Evolutionary conservation across 92 coral and sea anemone genomes (phyloP), one percentile per base, ranked within the genome.

Genomic region (Actinostola sp.): DNA sequence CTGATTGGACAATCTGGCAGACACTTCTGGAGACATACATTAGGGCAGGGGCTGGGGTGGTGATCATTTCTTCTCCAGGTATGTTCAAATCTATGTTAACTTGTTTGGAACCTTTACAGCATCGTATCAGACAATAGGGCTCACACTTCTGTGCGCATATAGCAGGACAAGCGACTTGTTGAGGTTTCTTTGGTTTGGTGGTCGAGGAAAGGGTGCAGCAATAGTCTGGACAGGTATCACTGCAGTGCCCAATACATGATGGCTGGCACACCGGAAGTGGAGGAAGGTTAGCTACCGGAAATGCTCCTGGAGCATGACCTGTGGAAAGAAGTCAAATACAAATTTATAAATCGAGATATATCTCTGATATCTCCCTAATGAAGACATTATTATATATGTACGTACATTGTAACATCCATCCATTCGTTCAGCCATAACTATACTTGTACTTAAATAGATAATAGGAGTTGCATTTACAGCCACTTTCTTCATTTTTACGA

Each of bases 301-400:
- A 61, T 2, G 81, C 63, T 20, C 81, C 81, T 49, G 81, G 81
- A 64, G 81, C 81, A 52, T 75, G 81, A 64, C 63, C 81, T 75
- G 19, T 14, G 49, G 36, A 52, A 10, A 39, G 38, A 53, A 53
- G 52, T 31, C 3, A 2, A 32, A n/a, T n/a, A n/a, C n/a, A n/a
- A n/a, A n/a, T n/a, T n/a, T n/a, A n/a, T n/a, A n/a, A n/a, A n/a
- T n/a, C n/a, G n/a, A n/a, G n/a, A n/a, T n/a, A n/a, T n/a, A n/a
- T n/a, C n/a, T n/a, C n/a, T n/a, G n/a, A n/a, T n/a, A n/a, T n/a
- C n/a, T n/a, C n/a, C n/a, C n/a, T n/a, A n/a, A n/a, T n/a, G n/a
- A n/a, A n/a, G n/a, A n/a, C n/a, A n/a, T n/a, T n/a, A n/a, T n/a
- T n/a, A n/a, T n/a, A n/a, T n/a, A n/a, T n/a, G n/a, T n/a, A n/a